phyloP scores from a whole-genome alignment of 2,797 vertebrate species.

The Oreochromis grahami region DNA sequence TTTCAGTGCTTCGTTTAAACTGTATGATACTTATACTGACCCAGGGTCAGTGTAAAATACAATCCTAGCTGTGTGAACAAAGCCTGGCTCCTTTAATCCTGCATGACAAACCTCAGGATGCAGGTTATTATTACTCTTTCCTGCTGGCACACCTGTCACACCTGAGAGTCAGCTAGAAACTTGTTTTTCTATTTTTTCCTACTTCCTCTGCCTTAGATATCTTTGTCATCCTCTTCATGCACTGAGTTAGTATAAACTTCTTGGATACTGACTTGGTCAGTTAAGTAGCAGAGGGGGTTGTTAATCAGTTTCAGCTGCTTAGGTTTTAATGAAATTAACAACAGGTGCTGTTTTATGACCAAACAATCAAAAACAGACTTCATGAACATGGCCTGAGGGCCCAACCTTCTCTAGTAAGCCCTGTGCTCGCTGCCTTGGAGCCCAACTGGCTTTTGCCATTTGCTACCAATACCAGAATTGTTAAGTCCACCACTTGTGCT shows the following conservation, averaged over 20 bases:
- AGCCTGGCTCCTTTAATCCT: too few relatives aligned
- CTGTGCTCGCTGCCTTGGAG: not conserved
- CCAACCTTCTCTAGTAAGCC: not conserved
- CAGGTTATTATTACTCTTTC: too few relatives aligned
- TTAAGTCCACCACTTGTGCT: not conserved
- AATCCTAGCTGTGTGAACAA: too few relatives aligned
- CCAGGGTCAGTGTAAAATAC: too few relatives aligned
- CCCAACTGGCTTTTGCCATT: not conserved
- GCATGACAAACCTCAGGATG: too few relatives aligned
- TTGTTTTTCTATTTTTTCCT: not conserved
- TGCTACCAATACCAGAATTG: not conserved
- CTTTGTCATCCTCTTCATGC: not conserved
- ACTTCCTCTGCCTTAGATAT: not conserved
- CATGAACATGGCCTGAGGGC: not conserved
- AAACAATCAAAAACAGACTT: not conserved
- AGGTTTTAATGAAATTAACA: not conserved
- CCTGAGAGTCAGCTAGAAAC: too few relatives aligned
- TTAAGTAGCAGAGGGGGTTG: not conserved
- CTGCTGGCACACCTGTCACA: too few relatives aligned
- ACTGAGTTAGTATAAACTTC: not conserved
- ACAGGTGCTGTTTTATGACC: not conserved
- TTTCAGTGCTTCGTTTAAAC: too few relatives aligned
- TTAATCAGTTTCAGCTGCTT: not conserved
- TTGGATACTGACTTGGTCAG: not conserved
- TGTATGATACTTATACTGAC: too few relatives aligned